phyloP scores from a whole-genome alignment of 2,888 invertebrate species.

The Cryptus viduatorius region DNA sequence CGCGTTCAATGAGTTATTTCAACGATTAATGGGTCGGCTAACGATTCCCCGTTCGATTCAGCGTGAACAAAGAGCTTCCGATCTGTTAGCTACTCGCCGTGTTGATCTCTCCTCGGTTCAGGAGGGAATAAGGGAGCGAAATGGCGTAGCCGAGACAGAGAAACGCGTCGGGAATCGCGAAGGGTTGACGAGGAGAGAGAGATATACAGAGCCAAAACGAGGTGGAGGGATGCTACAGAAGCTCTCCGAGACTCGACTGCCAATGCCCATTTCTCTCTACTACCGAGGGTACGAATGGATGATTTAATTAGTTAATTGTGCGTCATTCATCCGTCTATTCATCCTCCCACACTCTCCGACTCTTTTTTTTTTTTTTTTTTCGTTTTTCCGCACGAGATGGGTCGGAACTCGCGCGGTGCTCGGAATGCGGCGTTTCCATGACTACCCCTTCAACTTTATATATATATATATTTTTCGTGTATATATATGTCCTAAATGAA shows the following conservation, averaged over 20 bases:
- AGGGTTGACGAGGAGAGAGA: slow-evolving; percentile 41
- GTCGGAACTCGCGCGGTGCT: slow-evolving; percentile 30
- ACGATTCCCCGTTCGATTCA: slow-evolving; percentile 46
- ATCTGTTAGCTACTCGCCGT: slow-evolving; percentile 20
- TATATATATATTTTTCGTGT: neutral
- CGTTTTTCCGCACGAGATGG: slow-evolving; percentile 57
- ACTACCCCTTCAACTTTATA: slow-evolving; percentile 75
- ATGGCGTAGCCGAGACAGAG: slow-evolving; percentile 46
- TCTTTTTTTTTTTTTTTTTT: slow-evolving; percentile 69
- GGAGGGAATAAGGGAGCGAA: slow-evolving; percentile 44
- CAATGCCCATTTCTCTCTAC: slow-evolving; percentile 73
- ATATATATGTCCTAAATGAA: slow-evolving; percentile 4
- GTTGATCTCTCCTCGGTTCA: slow-evolving; percentile 25
- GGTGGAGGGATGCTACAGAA: slow-evolving; percentile 71
- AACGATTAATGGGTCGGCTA: slow-evolving; percentile 42
- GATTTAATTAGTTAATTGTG: slow-evolving; percentile 85
- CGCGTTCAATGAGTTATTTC: slow-evolving; percentile 54
- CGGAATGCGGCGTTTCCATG: slow-evolving; percentile 77
- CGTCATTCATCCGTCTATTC: slow-evolving; percentile 85
- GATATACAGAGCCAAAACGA: slow-evolving; percentile 36
- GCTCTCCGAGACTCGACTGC: slow-evolving; percentile 66
- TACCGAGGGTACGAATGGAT: slow-evolving; percentile 80
- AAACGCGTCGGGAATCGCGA: slow-evolving; percentile 25
- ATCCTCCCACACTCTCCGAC: slow-evolving; percentile 75
- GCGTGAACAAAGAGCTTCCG: slow-evolving; percentile 56